Evolutionary conservation across 2,113 vertebrate genomes (phyloP), one percentile per base, ranked within the genome.

Genomic region (Chascanopsetta lugubris): DNA sequence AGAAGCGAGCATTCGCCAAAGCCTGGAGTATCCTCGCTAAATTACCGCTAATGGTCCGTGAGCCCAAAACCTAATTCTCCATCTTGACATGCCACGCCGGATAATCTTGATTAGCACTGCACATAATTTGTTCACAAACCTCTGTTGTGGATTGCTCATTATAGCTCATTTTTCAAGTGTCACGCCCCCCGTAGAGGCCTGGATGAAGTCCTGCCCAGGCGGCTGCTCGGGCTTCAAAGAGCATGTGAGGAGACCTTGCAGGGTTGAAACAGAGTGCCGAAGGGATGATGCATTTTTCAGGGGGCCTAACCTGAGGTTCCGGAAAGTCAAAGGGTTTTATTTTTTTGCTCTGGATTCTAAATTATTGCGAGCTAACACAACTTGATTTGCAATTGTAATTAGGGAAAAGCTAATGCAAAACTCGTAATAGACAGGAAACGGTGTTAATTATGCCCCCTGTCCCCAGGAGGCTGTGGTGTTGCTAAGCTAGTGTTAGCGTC

Each of bases 91-190:
- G 62, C 49, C 22, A 46, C 32, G 61, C 75, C 58, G 79, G 66
- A 72, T 79, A 65, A 71, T 69, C 54, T 58, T 71, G 54, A 79
- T 79, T 73, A 64, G 65, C 47, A 20, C 15, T 48, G n/a, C 32
- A 38, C 32, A 29, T 61, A 27, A 81, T 83, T 78, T 76, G 75
- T 81, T 78, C 70, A 67, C 68, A 73, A 58, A 78, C 71, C 27
- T 73, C 53, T 62, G 61, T 25, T 47, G 43, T 18, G 36, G 40
- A 22, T 55, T 15, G 21, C 59, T 79, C 50, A 65, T 74, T 76
- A 61, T 32, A 48, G 4, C 59, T 1, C 18, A 79, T 78, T 70
- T 75, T 69, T 80, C 63, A 83, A 57, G 56, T 38, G 36, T 47
- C 56, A 46, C 11, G 0, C 42, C 61, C 59, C 69, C 73, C 11